Conservation (phyloP, 2,888 invertebrate genomes). For the Drosophila algonquin region DNA sequence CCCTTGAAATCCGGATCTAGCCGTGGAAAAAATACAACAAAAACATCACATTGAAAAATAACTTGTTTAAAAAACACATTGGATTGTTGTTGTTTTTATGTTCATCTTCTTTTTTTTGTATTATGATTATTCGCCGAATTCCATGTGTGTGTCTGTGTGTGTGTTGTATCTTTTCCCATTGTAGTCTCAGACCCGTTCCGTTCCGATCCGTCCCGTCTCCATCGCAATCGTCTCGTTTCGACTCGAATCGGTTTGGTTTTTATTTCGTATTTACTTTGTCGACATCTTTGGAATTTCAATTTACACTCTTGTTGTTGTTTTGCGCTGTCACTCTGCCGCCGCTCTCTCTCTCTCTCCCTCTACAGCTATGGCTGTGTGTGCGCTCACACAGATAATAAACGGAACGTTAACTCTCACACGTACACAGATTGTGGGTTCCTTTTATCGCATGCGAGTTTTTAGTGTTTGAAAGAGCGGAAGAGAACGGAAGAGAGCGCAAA, state of each 20-base stretch:
- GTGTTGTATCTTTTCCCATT: conserved; percentile 63
- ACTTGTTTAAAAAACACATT: conserved; percentile 68
- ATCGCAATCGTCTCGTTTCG: conserved; percentile 44
- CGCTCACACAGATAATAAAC: conserved; percentile 61
- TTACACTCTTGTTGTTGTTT: conserved; percentile 79
- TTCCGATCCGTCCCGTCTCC: conserved; percentile 35
- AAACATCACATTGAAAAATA: conserved; percentile 27
- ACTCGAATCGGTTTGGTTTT: conserved; percentile 28
- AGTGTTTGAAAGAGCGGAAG: conserved; percentile 1
- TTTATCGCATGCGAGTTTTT: conserved; percentile 67
- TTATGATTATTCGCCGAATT: conserved; percentile 63
- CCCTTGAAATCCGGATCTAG: conserved; percentile 15
- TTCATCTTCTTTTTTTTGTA: conserved; percentile 40
- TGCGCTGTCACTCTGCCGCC: conserved; percentile 35
- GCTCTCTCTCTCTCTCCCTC: conserved; percentile 13
- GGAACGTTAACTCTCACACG: conserved; percentile 49
- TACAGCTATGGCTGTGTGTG: not conserved
- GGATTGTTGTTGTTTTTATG: conserved; percentile 44
- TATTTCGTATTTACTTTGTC: conserved; percentile 71
- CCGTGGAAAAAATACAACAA: conserved; percentile 32
- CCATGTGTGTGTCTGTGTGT: conserved; percentile 55
- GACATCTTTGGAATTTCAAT: conserved; percentile 82
- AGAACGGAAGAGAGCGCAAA: not conserved
- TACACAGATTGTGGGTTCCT: conserved; percentile 13
- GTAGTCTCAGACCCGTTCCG: conserved; percentile 51